These are phyloP conservation scores for Umimayanthus kanabou DNA, from an alignment of 92 coral and sea anemone genomes.

Conservation along the genomic window DNA sequence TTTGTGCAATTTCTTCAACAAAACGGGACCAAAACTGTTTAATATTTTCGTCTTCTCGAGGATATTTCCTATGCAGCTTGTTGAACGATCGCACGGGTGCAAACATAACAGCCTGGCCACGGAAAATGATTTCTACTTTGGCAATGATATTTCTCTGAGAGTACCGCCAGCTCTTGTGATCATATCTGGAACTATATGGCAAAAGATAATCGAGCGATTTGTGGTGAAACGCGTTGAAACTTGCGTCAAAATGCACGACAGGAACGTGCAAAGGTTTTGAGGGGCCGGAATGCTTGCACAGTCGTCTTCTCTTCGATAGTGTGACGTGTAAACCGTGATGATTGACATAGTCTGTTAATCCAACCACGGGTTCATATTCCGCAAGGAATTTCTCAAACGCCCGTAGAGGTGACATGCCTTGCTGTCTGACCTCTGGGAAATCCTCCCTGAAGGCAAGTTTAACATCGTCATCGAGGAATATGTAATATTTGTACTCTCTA, in stretches of 20 bases:
- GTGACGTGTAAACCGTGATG: background rate
- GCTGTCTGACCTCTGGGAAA: background rate
- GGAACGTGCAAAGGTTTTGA: slow-evolving; percentile 16
- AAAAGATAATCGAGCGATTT: slow-evolving; percentile 8
- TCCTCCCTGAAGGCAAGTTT: slow-evolving; percentile 11
- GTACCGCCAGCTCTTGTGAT: slow-evolving; percentile 40
- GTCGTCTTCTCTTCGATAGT: slow-evolving; percentile 9
- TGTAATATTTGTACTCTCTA: slow-evolving; percentile 23
- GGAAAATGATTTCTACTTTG: slow-evolving; percentile 22
- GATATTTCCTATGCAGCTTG: slow-evolving; percentile 35
- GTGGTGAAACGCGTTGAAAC: slow-evolving; percentile 47
- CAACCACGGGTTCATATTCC: slow-evolving; percentile 39
- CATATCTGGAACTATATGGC: slow-evolving; percentile 14
- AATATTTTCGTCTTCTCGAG: slow-evolving; percentile 38
- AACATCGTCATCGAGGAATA: slow-evolving; percentile 37
- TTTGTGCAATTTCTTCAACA: background rate
- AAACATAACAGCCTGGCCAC: slow-evolving; percentile 29
- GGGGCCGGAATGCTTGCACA: background rate
- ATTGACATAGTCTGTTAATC: slow-evolving; percentile 23
- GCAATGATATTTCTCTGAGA: slow-evolving; percentile 36
- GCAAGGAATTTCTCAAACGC: no score
- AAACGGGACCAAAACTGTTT: slow-evolving; percentile 29
- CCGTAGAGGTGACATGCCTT: no score
- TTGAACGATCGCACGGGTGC: slow-evolving; percentile 17
- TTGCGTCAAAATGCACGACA: slow-evolving; percentile 44